Conservation (phyloP, 1,140 invertebrate species). For the Macrocentrus cingulum region DNA sequence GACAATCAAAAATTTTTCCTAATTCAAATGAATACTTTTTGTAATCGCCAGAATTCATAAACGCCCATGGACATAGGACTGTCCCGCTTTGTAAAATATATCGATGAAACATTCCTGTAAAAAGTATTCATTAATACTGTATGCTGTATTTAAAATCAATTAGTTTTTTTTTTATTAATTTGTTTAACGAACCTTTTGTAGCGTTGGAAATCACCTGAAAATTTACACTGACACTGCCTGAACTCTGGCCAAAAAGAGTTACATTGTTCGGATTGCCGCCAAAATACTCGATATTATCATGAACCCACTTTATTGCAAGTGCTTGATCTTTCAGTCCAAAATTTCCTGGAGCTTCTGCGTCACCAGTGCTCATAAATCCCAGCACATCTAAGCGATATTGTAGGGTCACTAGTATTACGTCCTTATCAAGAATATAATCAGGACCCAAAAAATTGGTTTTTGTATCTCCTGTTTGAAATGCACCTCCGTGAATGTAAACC, state of each 20-base stretch:
- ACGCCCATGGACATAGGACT: conserved; percentile 64
- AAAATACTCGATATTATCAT: conserved; percentile 45
- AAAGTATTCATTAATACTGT: background rate
- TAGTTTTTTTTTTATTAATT: background rate
- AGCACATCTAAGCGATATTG: conserved; percentile 63
- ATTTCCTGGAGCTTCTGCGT: conserved; percentile 49
- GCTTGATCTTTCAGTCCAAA: conserved; percentile 59
- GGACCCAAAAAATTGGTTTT: conserved; percentile 43
- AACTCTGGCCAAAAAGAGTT: conserved; percentile 39
- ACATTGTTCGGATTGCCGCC: conserved; percentile 43
- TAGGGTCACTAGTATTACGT: conserved; percentile 61
- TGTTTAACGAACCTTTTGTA: conserved; percentile 45
- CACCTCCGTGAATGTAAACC: conserved; percentile 60
- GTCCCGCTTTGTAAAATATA: conserved; percentile 66
- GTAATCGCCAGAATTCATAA: conserved; percentile 5
- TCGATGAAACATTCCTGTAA: conserved; percentile 61
- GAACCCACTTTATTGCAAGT: conserved; percentile 55
- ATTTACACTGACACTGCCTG: conserved; percentile 38
- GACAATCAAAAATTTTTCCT: conserved; percentile 22
- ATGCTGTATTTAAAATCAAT: background rate
- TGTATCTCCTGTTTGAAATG: conserved; percentile 49
- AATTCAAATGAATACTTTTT: conserved; percentile 18
- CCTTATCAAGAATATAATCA: conserved; percentile 61
- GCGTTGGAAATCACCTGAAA: conserved; percentile 60
- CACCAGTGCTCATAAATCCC: conserved; percentile 60